Base-by-base conservation (phyloP, 2,888 invertebrate species). In the Xestia ashworthii region DNA sequence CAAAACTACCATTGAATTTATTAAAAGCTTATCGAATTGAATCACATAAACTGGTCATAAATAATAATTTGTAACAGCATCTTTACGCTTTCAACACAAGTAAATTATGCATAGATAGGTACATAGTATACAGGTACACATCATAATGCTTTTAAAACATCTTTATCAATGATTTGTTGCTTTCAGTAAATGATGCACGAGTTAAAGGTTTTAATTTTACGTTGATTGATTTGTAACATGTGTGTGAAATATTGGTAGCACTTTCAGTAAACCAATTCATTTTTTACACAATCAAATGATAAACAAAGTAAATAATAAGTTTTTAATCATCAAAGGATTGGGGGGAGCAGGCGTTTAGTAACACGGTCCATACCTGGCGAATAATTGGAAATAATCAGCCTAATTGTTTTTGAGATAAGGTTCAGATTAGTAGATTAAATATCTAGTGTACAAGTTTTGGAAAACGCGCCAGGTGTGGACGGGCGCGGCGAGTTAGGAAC, bases 161-260 rank as follows among this genome's bases (percentile, higher is more conserved):
- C 32, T 62, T 71, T 79, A 74, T 64, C 70, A 84, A 53, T 74
- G 48, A 74, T 77, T 75, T 80, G 60, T 84, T 64, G 14, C 38
- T 75, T 62, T 41, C 62, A 53, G 44, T 68, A 77, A 74, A 81
- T 64, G 67, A 69, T 72, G 38, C 46, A 74, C 16, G 55, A n/a
- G 53, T 70, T 68, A 83, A 71, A 71, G 67, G 53, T 84, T 84
- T 70, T 38, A 69, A 84, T 70, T 70, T 48, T 58, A 67, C 71
- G 16, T 76, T 73, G 84, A 84, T 86, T 67, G 74, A 80, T 86
- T 86, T 74, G 62, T 73, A 60, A 71, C 78, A 78, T 62, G 41
- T 38, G 84, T 75, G 66, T 16, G 25, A 69, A 73, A 83, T 75
- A 73, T 83, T 73, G 78, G 55, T 76, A 84, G 66, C 84, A 80